Evolutionary conservation across 2,888 invertebrate species (phyloP), one percentile per base, ranked within the genome.

Genomic region (Aphidius colemani): DNA sequence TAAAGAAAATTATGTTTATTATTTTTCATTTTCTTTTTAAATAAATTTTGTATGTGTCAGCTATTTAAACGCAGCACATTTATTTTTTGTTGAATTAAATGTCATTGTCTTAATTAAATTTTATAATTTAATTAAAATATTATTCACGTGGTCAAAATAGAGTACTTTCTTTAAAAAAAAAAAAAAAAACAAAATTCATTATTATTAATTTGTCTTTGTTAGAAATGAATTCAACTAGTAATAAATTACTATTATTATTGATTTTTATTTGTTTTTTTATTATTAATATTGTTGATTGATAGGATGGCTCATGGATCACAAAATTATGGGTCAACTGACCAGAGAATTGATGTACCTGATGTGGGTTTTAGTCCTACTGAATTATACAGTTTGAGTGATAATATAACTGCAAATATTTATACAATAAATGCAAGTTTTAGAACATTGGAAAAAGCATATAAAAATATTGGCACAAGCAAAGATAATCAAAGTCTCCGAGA

Each of bases 351-450:
- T 44, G 85, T 88, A 67, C 90, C 92, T 67, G 87, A 89, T 55
- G 91, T 93, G 39, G 89, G 88, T 55, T 90, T 89, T 77, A 89
- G 89, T 73, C 89, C 90, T 4, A 89, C 90, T 2, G 92, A 92
- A 81, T 87, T 93, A 68, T 90, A 91, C 79, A 90, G 89, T 76
- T 83, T 93, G 55, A 91, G 91, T 76, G 94, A 94, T 79, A 89
- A 89, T 74, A 91, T 94, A 65, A 92, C 90, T 0, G 90, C 92
- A 62, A 93, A 93, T 81, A 89, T 94, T 61, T 91, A 89, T 76
- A 88, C 89, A 0, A 90, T 95, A 59, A 91, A 91, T 76, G 87
- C 88, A 53, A 91, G 90, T 68, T 87, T 90, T 78, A 88, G 88
- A 72, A 85, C 86, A 6, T 81, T 95, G 71, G 92, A 93, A 77